Evolutionary conservation across 1,140 invertebrate genomes (phyloP), one percentile per base, ranked within the genome.

Genomic region (Capitella teleta): DNA sequence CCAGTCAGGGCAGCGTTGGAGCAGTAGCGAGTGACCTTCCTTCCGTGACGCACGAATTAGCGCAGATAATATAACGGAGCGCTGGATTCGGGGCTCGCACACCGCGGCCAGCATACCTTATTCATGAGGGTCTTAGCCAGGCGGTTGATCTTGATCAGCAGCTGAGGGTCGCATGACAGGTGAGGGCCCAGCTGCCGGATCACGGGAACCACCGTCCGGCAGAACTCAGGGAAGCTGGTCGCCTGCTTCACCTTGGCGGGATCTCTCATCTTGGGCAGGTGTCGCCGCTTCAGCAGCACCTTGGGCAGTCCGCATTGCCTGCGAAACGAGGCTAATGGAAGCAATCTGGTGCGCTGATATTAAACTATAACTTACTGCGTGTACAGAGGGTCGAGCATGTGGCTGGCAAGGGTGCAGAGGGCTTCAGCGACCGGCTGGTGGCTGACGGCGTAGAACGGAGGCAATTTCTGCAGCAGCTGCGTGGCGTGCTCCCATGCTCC

Each of bases 401-500:
- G 78, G 68, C 94, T 85, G 37, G 97, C 75, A 56, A 97, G 77
- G 48, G 78, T 73, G 62, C 85, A 86, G 16, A 96, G 66, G 10
- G 84, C 84, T 28, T 79, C 68, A 10, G 87, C 83, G 18, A 96
- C 84, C 19, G 85, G 81, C 51, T 79, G 77, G 61, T 89, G 80
- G 53, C 86, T 82, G 1, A 85, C 78, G 10, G 85, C 78, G 66
- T 81, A 86, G 67, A 81, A 81, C 38, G 87, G 83, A 2, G 93
- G 93, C 49, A 96, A 76, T 47, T 81, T 77, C 49, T 81, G 81
- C 19, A 90, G 82, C 30, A 98, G 74, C 43, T 77, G 76, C 47
- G 82, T 75, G 6, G 87, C 89, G 61, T 85, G 84, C 10, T 82
- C 78, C 92, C 92, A 97, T 58, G 88, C 87, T 18, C 87, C 92